Conservation (phyloP, 2,797 vertebrate genomes). For the Australoheros facetus region DNA sequence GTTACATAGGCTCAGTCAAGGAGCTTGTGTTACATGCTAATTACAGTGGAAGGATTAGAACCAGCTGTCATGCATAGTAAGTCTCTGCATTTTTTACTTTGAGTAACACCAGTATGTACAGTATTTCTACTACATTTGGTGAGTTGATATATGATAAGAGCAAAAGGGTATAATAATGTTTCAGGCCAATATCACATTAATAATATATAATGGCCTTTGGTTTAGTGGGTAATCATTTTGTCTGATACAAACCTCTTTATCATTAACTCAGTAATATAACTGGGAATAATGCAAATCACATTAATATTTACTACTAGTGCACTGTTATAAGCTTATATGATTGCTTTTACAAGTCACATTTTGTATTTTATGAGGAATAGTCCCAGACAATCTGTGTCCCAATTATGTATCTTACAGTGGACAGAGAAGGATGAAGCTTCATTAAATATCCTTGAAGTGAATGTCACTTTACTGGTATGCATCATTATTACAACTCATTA, state of each 20-base stretch:
- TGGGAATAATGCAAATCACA: slow-evolving; percentile 64
- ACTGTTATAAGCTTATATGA: slow-evolving; percentile 49
- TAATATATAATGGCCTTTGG: slow-evolving; percentile 30
- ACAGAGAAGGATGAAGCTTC: slow-evolving; percentile 53
- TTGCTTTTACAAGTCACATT: slow-evolving; percentile 47
- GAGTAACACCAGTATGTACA: not conserved
- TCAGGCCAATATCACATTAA: slow-evolving; percentile 34
- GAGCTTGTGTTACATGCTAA: not conserved
- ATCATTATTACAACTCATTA: slow-evolving; percentile 78
- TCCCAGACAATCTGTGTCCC: slow-evolving; percentile 51
- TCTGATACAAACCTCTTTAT: slow-evolving; percentile 50
- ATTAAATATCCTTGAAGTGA: slow-evolving; percentile 72
- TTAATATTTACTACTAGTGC: slow-evolving; percentile 59
- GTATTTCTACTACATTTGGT: not conserved
- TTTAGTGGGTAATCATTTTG: slow-evolving; percentile 39
- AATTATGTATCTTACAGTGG: slow-evolving; percentile 53
- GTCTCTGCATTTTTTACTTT: slow-evolving; percentile 6
- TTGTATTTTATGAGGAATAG: slow-evolving; percentile 56
- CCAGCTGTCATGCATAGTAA: not conserved
- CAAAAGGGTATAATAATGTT: slow-evolving; percentile 4
- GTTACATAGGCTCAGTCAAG: not conserved
- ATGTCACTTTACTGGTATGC: slow-evolving; percentile 69
- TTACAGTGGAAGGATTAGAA: not conserved
- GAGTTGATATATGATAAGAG: slow-evolving; percentile 8
- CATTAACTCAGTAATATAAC: slow-evolving; percentile 55